A percentile compares a stretch with the other conserved stretches of the same genome.
Conservation (phyloP, 2,797 vertebrate species). For the Australoheros facetus region DNA sequence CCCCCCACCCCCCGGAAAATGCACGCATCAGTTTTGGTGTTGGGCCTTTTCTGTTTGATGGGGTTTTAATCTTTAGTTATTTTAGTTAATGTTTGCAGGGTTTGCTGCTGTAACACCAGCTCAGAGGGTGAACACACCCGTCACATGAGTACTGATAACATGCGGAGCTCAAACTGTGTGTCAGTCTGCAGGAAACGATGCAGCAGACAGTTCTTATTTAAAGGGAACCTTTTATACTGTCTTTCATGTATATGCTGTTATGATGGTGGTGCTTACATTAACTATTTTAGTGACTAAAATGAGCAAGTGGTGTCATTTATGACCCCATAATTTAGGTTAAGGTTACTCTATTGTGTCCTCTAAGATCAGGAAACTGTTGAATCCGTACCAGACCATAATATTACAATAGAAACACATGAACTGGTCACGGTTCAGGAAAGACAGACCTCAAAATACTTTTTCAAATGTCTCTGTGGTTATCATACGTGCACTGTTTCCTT, state of each 20-base stretch:
- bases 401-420: not conserved
- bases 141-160: not conserved
- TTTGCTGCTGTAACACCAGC: not conserved
- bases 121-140: not conserved
- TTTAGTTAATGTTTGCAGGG: not conserved
- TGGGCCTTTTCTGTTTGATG: not conserved
- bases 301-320: not conserved
- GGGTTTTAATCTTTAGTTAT: no score
- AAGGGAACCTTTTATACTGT: not conserved
- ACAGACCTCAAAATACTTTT: not conserved
- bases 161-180: no score
- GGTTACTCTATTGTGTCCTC: not conserved
- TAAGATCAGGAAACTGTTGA: not conserved
- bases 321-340: not conserved
- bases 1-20: not conserved
- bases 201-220: not conserved
- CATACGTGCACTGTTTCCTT: not conserved
- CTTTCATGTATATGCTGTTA: not conserved
- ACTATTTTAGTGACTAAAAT: not conserved
- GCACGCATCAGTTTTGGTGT: not conserved
- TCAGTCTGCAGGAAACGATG: no score
- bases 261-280: no score
- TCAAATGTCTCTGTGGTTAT: not conserved
- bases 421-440: not conserved
- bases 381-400: not conserved